Percentiles rank a stretch among this genome's conserved stretches.
Conservation (phyloP, 2,888 invertebrate genomes). For the Pollenia amentaria region DNA sequence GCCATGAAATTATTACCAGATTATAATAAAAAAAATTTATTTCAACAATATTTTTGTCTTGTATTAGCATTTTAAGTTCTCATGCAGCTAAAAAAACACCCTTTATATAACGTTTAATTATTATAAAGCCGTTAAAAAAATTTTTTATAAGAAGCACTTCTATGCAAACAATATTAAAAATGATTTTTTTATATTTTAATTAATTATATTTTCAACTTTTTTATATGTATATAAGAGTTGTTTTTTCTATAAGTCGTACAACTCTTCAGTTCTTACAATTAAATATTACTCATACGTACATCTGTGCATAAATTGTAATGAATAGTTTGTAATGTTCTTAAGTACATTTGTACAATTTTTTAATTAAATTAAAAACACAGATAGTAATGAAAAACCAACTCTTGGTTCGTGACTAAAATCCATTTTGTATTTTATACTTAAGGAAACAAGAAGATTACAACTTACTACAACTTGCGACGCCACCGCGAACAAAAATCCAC, state of each 20-base stretch:
- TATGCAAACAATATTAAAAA: too few species aligned
- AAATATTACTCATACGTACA: slow-evolving; percentile 69
- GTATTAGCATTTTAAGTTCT: too few species aligned
- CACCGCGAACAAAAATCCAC: neutral
- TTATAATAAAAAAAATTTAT: too few species aligned
- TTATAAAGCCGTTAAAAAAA: too few species aligned
- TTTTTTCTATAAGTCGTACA: neutral
- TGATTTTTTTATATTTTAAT: too few species aligned
- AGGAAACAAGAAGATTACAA: slow-evolving; percentile 69
- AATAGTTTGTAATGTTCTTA: slow-evolving; percentile 69
- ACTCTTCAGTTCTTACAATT: slow-evolving; percentile 43
- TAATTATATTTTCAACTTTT: neutral
- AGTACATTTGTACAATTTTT: slow-evolving; percentile 69
- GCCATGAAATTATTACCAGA: too few species aligned
- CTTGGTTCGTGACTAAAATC: slow-evolving; percentile 72
- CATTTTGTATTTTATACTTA: slow-evolving; percentile 64
- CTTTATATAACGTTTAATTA: too few species aligned
- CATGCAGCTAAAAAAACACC: too few species aligned
- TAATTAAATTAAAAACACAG: slow-evolving; percentile 69
- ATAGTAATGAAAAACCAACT: slow-evolving; percentile 69
- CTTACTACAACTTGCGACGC: slow-evolving; percentile 23
- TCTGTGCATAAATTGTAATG: slow-evolving; percentile 61
- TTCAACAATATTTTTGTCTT: too few species aligned
- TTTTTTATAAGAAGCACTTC: too few species aligned
- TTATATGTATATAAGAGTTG: neutral